Evolutionary conservation across 2,113 vertebrate genomes (phyloP).

Genomic region (Hippoglossus stenolepis): DNA sequence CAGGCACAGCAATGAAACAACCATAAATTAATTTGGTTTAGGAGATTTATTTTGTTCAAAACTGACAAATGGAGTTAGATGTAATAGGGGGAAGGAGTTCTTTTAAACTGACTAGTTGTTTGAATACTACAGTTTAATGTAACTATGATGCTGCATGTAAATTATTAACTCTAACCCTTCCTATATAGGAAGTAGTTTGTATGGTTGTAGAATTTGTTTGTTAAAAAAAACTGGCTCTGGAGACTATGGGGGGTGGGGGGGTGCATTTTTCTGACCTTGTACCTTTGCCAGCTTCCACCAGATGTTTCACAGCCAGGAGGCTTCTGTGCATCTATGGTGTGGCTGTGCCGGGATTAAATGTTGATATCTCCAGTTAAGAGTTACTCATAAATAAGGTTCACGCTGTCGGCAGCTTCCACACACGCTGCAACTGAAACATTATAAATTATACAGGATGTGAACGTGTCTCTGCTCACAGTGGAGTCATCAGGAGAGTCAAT

Average conservation of each 20-base stretch:
- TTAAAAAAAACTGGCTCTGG: not conserved
- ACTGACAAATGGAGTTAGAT: no score
- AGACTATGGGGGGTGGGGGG: not conserved
- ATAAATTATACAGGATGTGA: not conserved
- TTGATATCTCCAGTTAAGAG: not conserved
- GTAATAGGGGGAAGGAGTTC: no score
- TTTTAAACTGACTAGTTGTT: no score
- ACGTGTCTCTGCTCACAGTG: not conserved
- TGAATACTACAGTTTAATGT: not conserved
- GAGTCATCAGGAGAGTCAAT: not conserved
- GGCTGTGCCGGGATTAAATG: not conserved
- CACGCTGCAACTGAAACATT: not conserved
- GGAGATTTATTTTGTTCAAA: not conserved
- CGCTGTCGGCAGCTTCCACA: not conserved
- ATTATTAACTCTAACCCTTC: not conserved
- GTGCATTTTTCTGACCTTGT: not conserved
- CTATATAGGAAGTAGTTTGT: no score
- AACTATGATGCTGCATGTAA: not conserved
- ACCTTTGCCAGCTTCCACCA: not conserved
- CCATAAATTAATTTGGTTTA: not conserved
- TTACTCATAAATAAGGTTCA: no score
- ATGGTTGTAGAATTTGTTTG: not conserved
- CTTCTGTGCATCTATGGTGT: not conserved
- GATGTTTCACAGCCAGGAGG: not conserved
- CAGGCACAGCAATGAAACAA: not conserved